phyloP scores from a whole-genome alignment of 1,140 invertebrate genomes.

The Diabrotica virgifera region DNA sequence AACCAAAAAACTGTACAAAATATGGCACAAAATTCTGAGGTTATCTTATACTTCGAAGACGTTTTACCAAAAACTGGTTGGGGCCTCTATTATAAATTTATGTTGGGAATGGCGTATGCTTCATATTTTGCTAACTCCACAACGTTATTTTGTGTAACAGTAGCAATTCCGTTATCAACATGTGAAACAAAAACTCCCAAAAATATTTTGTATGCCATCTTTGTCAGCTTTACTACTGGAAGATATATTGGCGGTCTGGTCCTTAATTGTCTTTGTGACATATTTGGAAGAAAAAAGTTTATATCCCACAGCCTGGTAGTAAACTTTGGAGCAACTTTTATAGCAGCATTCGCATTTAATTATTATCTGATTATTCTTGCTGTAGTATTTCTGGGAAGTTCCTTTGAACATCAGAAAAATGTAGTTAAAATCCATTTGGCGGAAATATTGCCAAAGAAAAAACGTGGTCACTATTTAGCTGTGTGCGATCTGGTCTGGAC shows the following conservation, averaged over 20 bases:
- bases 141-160: constrained; percentile 4
- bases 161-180: constrained; percentile 11
- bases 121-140: constrained; percentile 7
- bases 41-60: constrained; percentile 11
- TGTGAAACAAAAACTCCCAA: constrained; percentile 6
- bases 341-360: constrained; percentile 35
- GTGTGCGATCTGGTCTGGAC: constrained; percentile 33
- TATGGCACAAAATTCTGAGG: too few species aligned
- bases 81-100: constrained; percentile 19
- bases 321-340: constrained; percentile 34
- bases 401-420: constrained; percentile 28
- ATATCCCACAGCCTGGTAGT: constrained; percentile 29
- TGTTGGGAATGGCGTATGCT: constrained; percentile 16
- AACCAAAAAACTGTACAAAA: too few species aligned
- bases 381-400: constrained; percentile 30
- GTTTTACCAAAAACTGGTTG: constrained; percentile 13
- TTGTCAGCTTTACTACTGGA: constrained; percentile 28
- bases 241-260: constrained; percentile 34
- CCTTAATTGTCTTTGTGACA: constrained; percentile 29
- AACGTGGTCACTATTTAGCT: constrained; percentile 29
- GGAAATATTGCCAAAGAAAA: constrained; percentile 32
- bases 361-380: constrained; percentile 27
- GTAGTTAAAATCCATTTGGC: constrained; percentile 32
- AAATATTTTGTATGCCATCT: constrained; percentile 6
- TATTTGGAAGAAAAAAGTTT: constrained; percentile 36